Evolutionary conservation across 2,113 vertebrate species (phyloP).

Genomic region (Taurulus bubalis): DNA sequence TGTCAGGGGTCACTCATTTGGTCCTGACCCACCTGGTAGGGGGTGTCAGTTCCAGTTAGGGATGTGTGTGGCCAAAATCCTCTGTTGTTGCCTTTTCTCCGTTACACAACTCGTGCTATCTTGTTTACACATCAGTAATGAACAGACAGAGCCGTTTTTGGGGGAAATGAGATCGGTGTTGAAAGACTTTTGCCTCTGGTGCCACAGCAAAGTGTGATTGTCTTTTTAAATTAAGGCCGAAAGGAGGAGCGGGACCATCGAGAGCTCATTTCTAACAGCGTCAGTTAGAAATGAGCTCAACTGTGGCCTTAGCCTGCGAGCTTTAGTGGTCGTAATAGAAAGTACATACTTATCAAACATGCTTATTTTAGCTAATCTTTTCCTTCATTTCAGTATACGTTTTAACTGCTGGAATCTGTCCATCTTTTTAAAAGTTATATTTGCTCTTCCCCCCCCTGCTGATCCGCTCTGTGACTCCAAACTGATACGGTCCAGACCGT

Average conservation of each 20-base stretch:
- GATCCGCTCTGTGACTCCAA: not conserved
- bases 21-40: slow-evolving; percentile 15
- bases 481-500: not conserved
- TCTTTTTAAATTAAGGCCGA: slow-evolving; percentile 1
- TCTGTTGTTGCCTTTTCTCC: not conserved
- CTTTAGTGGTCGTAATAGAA: not conserved
- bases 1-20: slow-evolving; percentile 47
- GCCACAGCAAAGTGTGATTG: slow-evolving; percentile 5
- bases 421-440: not conserved
- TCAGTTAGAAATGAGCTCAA: not conserved
- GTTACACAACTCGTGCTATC: not conserved
- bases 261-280: not conserved
- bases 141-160: slow-evolving; percentile 18
- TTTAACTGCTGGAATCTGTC: too few species aligned
- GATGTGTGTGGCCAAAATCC: slow-evolving; percentile 3
- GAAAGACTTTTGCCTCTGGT: slow-evolving; percentile 18
- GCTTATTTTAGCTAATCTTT: not conserved
- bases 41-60: slow-evolving; percentile 10
- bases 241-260: not conserved
- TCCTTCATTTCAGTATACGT: too few species aligned
- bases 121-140: slow-evolving; percentile 17
- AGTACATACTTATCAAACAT: not conserved
- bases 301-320: not conserved
- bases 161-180: not conserved
- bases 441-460: not conserved